Conservation (phyloP, 1,140 invertebrate genomes). For the Rhizoglyphus robini region DNA sequence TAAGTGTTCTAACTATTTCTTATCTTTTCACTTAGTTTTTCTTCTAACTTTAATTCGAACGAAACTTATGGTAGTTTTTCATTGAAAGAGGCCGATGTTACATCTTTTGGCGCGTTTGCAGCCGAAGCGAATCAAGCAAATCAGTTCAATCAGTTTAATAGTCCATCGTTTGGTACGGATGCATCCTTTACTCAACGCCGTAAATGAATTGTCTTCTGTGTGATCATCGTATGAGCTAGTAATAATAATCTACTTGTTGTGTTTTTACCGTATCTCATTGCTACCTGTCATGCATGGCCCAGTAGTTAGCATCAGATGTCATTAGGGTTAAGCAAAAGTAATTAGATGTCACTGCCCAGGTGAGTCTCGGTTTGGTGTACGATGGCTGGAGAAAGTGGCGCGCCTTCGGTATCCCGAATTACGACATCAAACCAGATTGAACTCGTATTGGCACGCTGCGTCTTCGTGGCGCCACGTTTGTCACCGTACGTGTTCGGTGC, state of each 20-base stretch:
- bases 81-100: neutral
- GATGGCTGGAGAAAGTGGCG: no score
- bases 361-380: no score
- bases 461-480: neutral
- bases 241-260: no score
- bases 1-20: neutral
- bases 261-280: no score
- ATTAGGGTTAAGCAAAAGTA: no score
- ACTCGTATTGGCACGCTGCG: neutral
- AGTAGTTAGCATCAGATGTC: no score
- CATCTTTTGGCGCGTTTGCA: neutral
- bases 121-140: neutral
- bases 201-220: no score
- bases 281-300: no score
- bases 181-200: neutral
- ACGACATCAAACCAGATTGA: constrained; percentile 3
- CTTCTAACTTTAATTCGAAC: neutral
- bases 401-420: neutral
- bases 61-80: neutral
- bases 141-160: neutral
- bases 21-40: neutral
- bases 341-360: no score
- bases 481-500: no score
- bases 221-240: no score
- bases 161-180: neutral